Percentiles rank a stretch among this genome's conserved stretches.
Evolutionary conservation across 2,888 invertebrate species (phyloP).

Genomic region (Agrilus biguttatus): DNA sequence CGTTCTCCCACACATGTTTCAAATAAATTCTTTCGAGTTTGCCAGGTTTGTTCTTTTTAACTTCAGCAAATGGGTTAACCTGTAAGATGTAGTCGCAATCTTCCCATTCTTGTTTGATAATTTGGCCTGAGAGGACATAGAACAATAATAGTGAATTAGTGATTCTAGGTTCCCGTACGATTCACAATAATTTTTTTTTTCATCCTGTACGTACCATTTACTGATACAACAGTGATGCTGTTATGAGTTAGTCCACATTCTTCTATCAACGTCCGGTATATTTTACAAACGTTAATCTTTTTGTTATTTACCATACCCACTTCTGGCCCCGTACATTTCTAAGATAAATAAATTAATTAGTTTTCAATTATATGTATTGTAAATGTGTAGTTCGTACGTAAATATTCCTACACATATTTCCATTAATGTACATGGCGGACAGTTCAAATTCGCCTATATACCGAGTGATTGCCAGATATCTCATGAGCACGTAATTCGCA

Average conservation of each 20-base stretch:
- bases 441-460: conserved; percentile 40
- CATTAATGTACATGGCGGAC: conserved; percentile 42
- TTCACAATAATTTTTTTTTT: too few species aligned
- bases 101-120: conserved; percentile 47
- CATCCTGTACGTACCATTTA: conserved; percentile 29
- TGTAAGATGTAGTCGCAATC: conserved; percentile 40
- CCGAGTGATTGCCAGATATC: conserved; percentile 41
- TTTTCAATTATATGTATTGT: not conserved
- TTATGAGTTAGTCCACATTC: conserved; percentile 38
- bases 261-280: conserved; percentile 43
- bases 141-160: too few species aligned
- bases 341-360: conserved; percentile 4
- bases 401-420: conserved; percentile 41
- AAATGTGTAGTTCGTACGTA: conserved; percentile 35
- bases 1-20: conserved; percentile 39
- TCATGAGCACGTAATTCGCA: conserved; percentile 42
- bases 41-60: conserved; percentile 14
- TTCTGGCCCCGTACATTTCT: conserved; percentile 39
- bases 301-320: conserved; percentile 37
- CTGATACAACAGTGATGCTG: conserved; percentile 38
- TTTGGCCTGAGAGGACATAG: conserved; percentile 28
- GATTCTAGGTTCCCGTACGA: too few species aligned
- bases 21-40: conserved; percentile 32
- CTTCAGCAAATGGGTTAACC: conserved; percentile 38
- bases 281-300: conserved; percentile 39